These are phyloP conservation scores for Arctocebus calabarensis DNA, from an alignment of 2,797 vertebrate genomes.

Conservation along the genomic window DNA sequence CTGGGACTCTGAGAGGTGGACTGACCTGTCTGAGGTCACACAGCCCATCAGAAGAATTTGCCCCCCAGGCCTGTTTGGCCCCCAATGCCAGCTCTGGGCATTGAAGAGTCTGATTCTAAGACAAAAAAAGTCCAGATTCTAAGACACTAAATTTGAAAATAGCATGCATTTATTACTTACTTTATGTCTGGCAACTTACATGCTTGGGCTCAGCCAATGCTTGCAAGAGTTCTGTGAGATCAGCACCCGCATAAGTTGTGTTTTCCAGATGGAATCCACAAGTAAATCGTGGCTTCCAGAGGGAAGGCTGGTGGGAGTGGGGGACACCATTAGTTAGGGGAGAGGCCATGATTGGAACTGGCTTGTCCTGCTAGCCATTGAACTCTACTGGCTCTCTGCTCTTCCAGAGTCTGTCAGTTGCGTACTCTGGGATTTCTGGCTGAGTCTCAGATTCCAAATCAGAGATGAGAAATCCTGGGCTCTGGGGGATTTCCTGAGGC, in stretches of 20 bases:
- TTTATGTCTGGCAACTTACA: background rate
- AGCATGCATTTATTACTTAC: background rate
- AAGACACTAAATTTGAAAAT: background rate
- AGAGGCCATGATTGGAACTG: background rate
- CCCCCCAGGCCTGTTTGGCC: background rate
- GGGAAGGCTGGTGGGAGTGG: background rate
- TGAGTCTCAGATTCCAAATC: background rate
- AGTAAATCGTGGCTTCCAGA: background rate
- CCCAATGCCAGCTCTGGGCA: background rate
- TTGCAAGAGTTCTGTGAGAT: background rate
- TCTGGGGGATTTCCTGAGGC: conserved; percentile 41
- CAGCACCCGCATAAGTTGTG: background rate
- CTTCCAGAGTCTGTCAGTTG: background rate
- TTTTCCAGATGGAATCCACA: background rate
- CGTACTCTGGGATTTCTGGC: background rate
- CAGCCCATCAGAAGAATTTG: background rate
- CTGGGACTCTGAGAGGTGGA: background rate
- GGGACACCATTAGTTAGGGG: background rate
- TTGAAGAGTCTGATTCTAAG: background rate
- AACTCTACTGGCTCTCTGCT: background rate
- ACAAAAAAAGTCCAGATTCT: background rate
- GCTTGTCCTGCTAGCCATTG: background rate
- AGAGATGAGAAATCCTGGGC: conserved; percentile 51
- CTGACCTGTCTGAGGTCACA: background rate
- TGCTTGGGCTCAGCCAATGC: background rate